Evolutionary conservation across 2,888 invertebrate genomes (phyloP).

Genomic region (Drosophila paucipuncta): DNA sequence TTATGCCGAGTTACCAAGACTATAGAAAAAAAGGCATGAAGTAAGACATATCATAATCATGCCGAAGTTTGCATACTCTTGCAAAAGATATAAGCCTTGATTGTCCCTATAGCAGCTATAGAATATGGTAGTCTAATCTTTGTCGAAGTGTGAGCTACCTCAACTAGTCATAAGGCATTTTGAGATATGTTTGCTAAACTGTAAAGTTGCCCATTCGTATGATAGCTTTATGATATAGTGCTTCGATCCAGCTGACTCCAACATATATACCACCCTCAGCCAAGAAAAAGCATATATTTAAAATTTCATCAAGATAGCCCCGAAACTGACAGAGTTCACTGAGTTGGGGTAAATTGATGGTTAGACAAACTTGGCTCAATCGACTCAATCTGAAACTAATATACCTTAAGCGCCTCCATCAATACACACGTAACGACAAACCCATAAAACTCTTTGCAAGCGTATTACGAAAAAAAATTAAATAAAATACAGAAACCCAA

Average conservation of each 20-base stretch:
- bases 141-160: too few species aligned
- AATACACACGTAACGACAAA: background rate
- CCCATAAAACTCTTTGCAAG: background rate
- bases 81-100: background rate
- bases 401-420: background rate
- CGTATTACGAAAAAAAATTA: slow-evolving; percentile 29
- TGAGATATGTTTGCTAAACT: background rate
- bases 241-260: background rate
- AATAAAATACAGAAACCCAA: slow-evolving; percentile 16
- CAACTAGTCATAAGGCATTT: background rate
- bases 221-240: background rate
- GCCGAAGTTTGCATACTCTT: background rate
- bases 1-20: slow-evolving; percentile 52
- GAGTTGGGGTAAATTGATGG: background rate
- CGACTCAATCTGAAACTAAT: background rate
- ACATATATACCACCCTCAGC: too few species aligned
- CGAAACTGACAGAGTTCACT: background rate
- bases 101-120: too few species aligned
- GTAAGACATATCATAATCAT: background rate
- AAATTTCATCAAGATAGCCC: background rate
- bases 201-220: background rate
- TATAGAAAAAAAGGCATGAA: background rate
- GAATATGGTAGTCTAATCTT: too few species aligned
- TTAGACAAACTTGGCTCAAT: background rate
- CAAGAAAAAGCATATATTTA: background rate